Evolutionary conservation across 2,113 vertebrate species (phyloP).

Genomic region (Erythrocercus mccallii): DNA sequence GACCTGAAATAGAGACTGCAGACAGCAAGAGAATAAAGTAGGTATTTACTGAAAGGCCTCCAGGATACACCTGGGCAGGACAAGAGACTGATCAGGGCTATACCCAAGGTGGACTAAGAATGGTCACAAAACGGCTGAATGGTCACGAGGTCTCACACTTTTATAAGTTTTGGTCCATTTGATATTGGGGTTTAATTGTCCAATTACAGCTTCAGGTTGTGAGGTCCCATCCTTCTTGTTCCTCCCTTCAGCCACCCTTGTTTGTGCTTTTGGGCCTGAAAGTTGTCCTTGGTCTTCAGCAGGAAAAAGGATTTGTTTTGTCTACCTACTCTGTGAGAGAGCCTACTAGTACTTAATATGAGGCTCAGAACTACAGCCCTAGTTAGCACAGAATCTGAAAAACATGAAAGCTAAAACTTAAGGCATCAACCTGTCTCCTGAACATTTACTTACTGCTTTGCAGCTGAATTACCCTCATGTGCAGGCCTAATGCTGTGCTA

Average conservation of each 20-base stretch:
- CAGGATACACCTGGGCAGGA: background rate
- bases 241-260: background rate
- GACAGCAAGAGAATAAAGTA: background rate
- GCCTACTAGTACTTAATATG: background rate
- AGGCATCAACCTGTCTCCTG: background rate
- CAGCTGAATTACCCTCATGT: background rate
- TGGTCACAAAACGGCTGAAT: background rate
- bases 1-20: too few species aligned
- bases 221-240: background rate
- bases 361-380: background rate
- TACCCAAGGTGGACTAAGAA: background rate
- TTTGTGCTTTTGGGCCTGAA: background rate
- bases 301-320: background rate
- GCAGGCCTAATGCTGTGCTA: background rate
- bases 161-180: background rate
- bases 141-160: background rate
- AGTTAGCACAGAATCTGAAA: background rate
- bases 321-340: background rate
- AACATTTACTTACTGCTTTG: background rate
- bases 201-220: background rate
- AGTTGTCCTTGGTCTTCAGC: background rate
- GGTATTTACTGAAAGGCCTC: background rate
- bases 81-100: background rate
- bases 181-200: background rate
- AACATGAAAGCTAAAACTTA: background rate